phyloP scores from a whole-genome alignment of 2,888 invertebrate genomes.

The Colostygia pectinataria region DNA sequence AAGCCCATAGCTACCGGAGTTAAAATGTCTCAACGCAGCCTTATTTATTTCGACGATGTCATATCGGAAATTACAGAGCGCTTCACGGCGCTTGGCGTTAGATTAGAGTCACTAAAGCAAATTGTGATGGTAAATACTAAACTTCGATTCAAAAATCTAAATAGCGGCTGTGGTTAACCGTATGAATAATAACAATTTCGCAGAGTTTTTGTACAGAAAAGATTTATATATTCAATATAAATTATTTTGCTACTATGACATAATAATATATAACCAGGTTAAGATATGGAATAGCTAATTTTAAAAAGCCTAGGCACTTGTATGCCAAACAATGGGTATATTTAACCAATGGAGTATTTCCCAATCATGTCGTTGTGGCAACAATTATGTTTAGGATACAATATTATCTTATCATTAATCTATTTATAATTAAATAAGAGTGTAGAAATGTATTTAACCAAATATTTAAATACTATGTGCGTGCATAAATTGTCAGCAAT shows the following conservation, averaged over 20 bases:
- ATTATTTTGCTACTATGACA: constrained; percentile 41
- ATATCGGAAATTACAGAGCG: too few relatives aligned
- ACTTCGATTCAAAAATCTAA: constrained; percentile 11
- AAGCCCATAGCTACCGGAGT: too few relatives aligned
- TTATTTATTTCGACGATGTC: too few relatives aligned
- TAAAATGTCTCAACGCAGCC: too few relatives aligned
- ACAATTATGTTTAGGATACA: neutral
- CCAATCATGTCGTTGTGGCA: neutral
- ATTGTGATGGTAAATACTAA: constrained; percentile 6
- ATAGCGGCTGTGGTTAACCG: constrained; percentile 25
- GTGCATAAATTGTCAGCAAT: constrained; percentile 3
- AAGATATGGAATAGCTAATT: neutral
- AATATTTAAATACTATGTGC: constrained; percentile 4
- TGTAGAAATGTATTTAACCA: constrained; percentile 9
- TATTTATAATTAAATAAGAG: constrained; percentile 3
- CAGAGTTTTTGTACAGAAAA: constrained; percentile 29
- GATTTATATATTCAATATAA: constrained; percentile 29
- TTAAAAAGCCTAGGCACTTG: neutral
- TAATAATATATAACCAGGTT: constrained; percentile 1
- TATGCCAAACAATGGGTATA: neutral
- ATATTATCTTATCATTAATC: neutral
- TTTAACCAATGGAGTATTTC: neutral
- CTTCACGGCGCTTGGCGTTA: too few relatives aligned
- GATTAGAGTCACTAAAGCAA: neutral
- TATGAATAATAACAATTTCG: constrained; percentile 11